Evolutionary conservation across 2,888 invertebrate species (phyloP).

Genomic region (Cephalotes varians): DNA sequence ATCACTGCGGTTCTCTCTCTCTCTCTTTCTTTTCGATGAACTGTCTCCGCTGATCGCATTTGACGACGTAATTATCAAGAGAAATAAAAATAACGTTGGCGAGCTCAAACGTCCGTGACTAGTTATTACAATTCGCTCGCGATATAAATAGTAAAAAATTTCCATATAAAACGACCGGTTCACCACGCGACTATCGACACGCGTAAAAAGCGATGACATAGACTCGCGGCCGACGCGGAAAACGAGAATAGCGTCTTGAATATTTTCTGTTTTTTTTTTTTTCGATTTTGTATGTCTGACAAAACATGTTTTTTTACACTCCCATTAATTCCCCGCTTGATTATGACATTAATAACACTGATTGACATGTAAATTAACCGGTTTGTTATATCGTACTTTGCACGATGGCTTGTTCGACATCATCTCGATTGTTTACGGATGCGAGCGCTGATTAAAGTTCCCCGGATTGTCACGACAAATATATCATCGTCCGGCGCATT

Average conservation of each 20-base stretch:
- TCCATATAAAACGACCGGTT: conserved; percentile 65
- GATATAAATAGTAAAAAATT: conserved; percentile 61
- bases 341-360: conserved; percentile 29
- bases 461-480: not conserved
- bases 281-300: not conserved
- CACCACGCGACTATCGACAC: conserved; percentile 35
- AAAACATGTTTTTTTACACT: not conserved
- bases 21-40: not conserved
- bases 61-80: conserved; percentile 52
- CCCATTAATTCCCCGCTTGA: not conserved
- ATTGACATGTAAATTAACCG: conserved; percentile 31
- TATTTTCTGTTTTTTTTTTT: not conserved
- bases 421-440: conserved; percentile 21
- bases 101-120: conserved; percentile 30
- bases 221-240: not conserved
- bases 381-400: conserved; percentile 28
- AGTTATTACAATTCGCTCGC: conserved; percentile 50
- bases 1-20: not conserved
- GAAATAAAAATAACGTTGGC: conserved; percentile 10
- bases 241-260: not conserved
- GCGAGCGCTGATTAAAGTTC: conserved; percentile 27
- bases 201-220: not conserved
- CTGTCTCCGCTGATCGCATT: conserved; percentile 19
- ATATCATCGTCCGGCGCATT: conserved; percentile 1
- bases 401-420: not conserved